A percentile compares a stretch with the other conserved stretches of the same genome.
phyloP scores from a whole-genome alignment of 1,140 invertebrate species.

The Drosophila baimaii region DNA sequence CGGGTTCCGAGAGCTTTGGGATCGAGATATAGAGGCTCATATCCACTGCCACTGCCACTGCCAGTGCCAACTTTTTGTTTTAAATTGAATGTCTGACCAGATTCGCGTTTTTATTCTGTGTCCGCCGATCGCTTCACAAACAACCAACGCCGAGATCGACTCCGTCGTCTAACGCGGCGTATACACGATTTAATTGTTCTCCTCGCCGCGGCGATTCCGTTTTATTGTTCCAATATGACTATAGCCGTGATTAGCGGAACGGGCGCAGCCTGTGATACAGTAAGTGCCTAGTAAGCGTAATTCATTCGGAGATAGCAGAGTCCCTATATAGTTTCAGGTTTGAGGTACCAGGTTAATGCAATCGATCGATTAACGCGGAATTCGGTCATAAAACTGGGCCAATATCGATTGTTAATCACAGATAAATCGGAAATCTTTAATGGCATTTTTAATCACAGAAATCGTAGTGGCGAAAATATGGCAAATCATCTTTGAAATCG shows the following conservation, averaged over 20 bases:
- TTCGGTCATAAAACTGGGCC: slow-evolving; percentile 9
- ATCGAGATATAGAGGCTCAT: slow-evolving; percentile 50
- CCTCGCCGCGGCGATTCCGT: background rate
- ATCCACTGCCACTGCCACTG: slow-evolving; percentile 28
- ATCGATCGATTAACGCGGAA: slow-evolving; percentile 23
- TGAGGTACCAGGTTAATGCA: slow-evolving; percentile 10
- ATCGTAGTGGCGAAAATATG: background rate
- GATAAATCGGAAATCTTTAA: slow-evolving; percentile 8
- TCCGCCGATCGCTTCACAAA: slow-evolving; percentile 60
- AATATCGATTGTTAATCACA: slow-evolving; percentile 9
- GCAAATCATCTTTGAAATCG: background rate
- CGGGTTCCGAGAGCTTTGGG: slow-evolving; percentile 62
- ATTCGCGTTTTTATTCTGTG: slow-evolving; percentile 65
- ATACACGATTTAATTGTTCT: slow-evolving; percentile 57
- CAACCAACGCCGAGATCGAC: slow-evolving; percentile 32
- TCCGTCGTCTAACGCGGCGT: slow-evolving; percentile 43
- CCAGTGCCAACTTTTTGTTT: slow-evolving; percentile 56
- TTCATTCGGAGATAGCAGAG: slow-evolving; percentile 16
- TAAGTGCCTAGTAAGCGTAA: slow-evolving; percentile 58
- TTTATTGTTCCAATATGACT: slow-evolving; percentile 43
- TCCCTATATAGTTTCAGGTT: too few relatives aligned
- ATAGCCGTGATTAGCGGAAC: slow-evolving; percentile 59
- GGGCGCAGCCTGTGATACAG: slow-evolving; percentile 46
- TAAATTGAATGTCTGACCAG: slow-evolving; percentile 60
- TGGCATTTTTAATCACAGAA: background rate